Base-by-base conservation (phyloP, 2,797 vertebrate species). In the Meriones psammophilus region DNA sequence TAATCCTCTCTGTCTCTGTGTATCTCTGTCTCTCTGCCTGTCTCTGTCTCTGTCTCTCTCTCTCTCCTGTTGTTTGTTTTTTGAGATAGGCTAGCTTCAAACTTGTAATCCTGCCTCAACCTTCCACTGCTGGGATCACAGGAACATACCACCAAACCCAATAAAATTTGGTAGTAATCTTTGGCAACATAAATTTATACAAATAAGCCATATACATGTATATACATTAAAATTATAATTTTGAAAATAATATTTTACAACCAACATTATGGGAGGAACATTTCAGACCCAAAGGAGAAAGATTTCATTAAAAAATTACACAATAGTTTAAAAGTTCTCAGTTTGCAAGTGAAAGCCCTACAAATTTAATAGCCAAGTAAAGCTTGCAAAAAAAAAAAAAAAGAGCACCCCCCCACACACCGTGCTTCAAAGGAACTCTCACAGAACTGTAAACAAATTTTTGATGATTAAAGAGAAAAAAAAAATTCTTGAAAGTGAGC, bases 401-500 rank as follows among this genome's bases (percentile, higher is more conserved):
- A 42, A 42, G 74, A 96, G 92, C 6, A 20, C 26, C 26, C 26
- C 20, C 81, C 46, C 15, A 84, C 10, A 84, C 10, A 66, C 62
- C 60, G 12, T 64, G 39, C 39, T 30, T 46, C 28, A n/a, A 86
- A 77, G 66, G 18, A 15, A 46, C 74, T 56, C 50, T 68, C 24
- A 74, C n/a, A 92, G 5, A 95, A 92, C 33, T n/a, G 77, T 79
- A 56, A 94, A 83, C 33, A 66, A 54, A 68, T 28, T 62, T 94
- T 22, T 88, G 39, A 84, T 91, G 66, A 88, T 56, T 88, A 69
- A 60, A 42, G 84, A 86, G 42, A 79, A 64, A 79, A 64, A 77
- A 89, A 91, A 91, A 89, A 62, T 60, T 58, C 73, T n/a, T 94
- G 30, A 58, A 88, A 95, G 33, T 54, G 84, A 54, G n/a, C 78